Base-by-base conservation (phyloP, 2,888 invertebrate species). In the Phaedon cochleariae region DNA sequence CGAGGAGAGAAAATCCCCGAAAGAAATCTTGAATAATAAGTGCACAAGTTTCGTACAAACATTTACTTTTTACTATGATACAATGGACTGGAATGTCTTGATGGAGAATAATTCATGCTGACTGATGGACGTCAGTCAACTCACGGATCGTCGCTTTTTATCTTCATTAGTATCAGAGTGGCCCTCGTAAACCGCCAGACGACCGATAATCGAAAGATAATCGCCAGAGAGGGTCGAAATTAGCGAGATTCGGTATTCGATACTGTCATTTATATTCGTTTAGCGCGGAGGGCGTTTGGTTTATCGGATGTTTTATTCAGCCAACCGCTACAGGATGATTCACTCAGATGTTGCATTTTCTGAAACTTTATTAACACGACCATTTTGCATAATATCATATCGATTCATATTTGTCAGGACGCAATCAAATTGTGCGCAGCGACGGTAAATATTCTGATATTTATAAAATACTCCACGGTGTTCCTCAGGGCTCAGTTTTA, bases 201-300 rank as follows among this genome's bases (percentile, higher is more conserved):
- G 79, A 77, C 73, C 79, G 76, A 80, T 80, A 79, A 81, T 81
- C 79, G 80, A 74, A 70, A 73, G 79, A 80, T 81, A 81, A 81
- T 81, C 79, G 76, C 20, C 69, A 66, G 53, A 74, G 60, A 58
- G 81, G 76, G 77, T 73, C 79, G 78, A 78, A 81, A 82, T 82
- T 82, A 81, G 82, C 79, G 73, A 79, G 81, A 82, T 82, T 82
- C 79, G 77, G 77, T 79, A 81, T 81, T 80, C 80, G 81, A 81
- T 81, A 80, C 79, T 79, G 80, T 81, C 82, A 81, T 82, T 81
- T 81, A 82, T 81, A 80, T 81, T 81, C 81, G 81, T 82, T 82
- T 81, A 80, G 77, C 49, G 29, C 45, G 45, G 46, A 54, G 62
- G 62, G 62, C 53, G 31, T 10, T 41, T 22, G 20, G 55, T 41